phyloP scores from a whole-genome alignment of 2,113 vertebrate species.

The Jaculus jaculus region DNA sequence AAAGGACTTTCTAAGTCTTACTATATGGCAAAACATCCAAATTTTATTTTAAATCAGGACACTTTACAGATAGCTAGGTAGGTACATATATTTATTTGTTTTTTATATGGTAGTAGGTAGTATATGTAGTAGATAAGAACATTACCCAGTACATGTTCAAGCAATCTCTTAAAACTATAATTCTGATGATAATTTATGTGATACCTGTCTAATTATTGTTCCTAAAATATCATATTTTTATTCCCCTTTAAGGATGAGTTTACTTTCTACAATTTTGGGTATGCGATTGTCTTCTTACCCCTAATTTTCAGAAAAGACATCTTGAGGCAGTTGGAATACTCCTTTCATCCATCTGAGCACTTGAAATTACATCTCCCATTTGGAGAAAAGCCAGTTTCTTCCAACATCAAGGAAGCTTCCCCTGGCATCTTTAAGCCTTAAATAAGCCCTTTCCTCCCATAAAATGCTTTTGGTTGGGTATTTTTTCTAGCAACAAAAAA shows the following conservation, averaged over 20 bases:
- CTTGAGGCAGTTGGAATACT: too few relatives aligned
- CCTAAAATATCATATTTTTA: not conserved
- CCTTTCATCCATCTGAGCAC: too few relatives aligned
- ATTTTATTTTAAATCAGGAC: not conserved
- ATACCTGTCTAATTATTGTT: not conserved
- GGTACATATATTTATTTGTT: too few relatives aligned
- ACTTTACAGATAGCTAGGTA: not conserved
- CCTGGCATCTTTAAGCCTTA: too few relatives aligned
- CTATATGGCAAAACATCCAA: not conserved
- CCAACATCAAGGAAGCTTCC: too few relatives aligned
- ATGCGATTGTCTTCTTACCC: too few relatives aligned
- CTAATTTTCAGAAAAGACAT: too few relatives aligned
- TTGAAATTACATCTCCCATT: too few relatives aligned
- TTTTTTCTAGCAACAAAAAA: too few relatives aligned
- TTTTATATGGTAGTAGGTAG: not conserved
- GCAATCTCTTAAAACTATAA: not conserved
- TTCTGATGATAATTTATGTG: not conserved
- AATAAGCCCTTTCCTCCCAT: too few relatives aligned
- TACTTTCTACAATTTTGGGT: not conserved
- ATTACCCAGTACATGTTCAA: not conserved
- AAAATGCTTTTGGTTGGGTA: too few relatives aligned
- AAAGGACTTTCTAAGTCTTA: not conserved
- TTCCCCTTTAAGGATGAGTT: not conserved
- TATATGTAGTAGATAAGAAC: not conserved
- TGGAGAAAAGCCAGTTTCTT: too few relatives aligned